phyloP scores from a whole-genome alignment of 2,113 vertebrate species.

The Erythrocercus mccallii region DNA sequence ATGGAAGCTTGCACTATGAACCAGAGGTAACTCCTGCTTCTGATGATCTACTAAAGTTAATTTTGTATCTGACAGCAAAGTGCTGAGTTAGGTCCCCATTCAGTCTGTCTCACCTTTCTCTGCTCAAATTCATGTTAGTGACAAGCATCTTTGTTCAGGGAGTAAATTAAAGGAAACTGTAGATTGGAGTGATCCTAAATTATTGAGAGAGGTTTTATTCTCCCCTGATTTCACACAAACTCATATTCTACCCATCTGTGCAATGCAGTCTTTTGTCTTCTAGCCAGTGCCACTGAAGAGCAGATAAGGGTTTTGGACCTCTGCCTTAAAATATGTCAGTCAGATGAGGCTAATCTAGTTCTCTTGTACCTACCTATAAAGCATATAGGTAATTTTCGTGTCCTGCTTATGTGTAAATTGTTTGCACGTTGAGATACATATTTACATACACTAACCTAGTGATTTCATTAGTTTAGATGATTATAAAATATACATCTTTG shows the following conservation, averaged over 20 bases:
- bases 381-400: neutral
- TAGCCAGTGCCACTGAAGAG: neutral
- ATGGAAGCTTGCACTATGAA: neutral
- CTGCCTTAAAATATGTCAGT: neutral
- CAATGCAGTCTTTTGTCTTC: neutral
- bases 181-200: slow-evolving; percentile 1
- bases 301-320: neutral
- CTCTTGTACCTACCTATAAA: neutral
- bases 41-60: neutral
- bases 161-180: neutral
- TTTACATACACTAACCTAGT: neutral
- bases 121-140: neutral
- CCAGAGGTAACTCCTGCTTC: neutral
- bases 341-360: neutral
- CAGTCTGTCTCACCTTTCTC: neutral
- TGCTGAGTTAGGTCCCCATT: neutral
- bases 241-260: neutral
- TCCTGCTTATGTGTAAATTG: neutral
- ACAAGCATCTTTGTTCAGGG: neutral
- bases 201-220: slow-evolving; percentile 25
- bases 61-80: neutral
- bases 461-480: neutral
- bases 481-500: neutral
- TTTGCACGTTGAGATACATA: neutral
- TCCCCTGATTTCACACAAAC: neutral